Percentiles rank a stretch among this genome's conserved stretches.
These are phyloP conservation scores for Chionis minor DNA, from an alignment of 2,113 vertebrate species.

Conservation along the genomic window DNA sequence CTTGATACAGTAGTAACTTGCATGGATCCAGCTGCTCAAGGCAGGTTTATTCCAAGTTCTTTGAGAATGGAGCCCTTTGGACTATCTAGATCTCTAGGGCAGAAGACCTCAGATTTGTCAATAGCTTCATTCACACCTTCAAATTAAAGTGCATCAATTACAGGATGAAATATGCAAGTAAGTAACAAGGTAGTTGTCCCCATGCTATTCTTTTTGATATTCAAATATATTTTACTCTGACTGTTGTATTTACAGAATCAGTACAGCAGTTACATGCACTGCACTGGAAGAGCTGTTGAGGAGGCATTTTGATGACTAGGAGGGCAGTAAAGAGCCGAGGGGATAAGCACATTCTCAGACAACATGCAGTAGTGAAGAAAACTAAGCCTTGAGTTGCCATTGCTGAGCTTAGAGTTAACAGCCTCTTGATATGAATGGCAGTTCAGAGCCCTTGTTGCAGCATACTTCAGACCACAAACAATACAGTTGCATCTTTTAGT, in stretches of 20 bases:
- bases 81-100: neutral
- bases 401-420: neutral
- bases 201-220: neutral
- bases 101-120: neutral
- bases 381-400: neutral
- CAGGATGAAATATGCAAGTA: neutral
- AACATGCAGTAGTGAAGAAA: neutral
- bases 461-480: slow-evolving; percentile 15
- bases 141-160: neutral
- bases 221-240: neutral
- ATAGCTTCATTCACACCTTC: neutral
- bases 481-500: neutral
- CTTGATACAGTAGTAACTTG: neutral
- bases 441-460: neutral
- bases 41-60: neutral
- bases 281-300: neutral
- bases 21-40: neutral
- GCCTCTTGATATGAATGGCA: neutral
- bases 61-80: neutral
- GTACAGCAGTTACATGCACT: neutral
- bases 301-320: neutral
- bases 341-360: neutral
- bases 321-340: neutral
- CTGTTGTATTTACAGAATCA: neutral
- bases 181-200: neutral